Evolutionary conservation across 2,888 invertebrate genomes (phyloP).

Genomic region (Heliconius aoede): DNA sequence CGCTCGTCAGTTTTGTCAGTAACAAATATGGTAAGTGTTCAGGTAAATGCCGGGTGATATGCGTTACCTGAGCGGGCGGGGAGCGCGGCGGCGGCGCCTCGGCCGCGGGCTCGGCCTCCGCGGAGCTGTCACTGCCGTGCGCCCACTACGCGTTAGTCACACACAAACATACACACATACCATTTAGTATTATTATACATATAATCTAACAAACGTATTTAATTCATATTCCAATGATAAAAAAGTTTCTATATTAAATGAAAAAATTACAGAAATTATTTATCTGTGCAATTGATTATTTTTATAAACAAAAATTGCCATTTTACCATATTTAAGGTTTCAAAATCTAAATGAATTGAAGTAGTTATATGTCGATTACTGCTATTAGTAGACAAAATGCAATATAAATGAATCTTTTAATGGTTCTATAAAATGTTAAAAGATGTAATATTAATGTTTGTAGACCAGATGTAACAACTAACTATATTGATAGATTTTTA

Average conservation of each 20-base stretch:
- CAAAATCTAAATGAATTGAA: background rate
- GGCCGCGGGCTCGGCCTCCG: slow-evolving; percentile 54
- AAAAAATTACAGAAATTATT: background rate
- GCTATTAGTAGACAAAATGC: background rate
- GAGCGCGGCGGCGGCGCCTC: slow-evolving; percentile 49
- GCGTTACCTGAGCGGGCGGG: slow-evolving; percentile 42
- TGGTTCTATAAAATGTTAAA: background rate
- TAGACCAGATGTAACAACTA: background rate
- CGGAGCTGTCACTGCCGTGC: slow-evolving; percentile 73
- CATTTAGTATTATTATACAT: slow-evolving; percentile 12
- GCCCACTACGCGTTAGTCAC: slow-evolving; percentile 48
- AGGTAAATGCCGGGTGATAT: too few relatives aligned
- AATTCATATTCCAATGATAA: background rate
- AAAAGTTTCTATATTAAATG: background rate
- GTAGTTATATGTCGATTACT: background rate
- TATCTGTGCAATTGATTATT: background rate
- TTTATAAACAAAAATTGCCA: background rate
- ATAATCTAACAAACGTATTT: background rate
- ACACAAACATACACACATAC: slow-evolving; percentile 39
- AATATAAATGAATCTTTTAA: background rate
- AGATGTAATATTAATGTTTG: background rate
- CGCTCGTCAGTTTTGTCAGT: background rate
- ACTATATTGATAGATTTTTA: too few relatives aligned
- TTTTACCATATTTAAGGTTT: background rate
- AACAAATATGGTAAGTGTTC: too few relatives aligned